Evolutionary conservation across 2,888 invertebrate genomes (phyloP).

Genomic region (Allolobophora icterica): DNA sequence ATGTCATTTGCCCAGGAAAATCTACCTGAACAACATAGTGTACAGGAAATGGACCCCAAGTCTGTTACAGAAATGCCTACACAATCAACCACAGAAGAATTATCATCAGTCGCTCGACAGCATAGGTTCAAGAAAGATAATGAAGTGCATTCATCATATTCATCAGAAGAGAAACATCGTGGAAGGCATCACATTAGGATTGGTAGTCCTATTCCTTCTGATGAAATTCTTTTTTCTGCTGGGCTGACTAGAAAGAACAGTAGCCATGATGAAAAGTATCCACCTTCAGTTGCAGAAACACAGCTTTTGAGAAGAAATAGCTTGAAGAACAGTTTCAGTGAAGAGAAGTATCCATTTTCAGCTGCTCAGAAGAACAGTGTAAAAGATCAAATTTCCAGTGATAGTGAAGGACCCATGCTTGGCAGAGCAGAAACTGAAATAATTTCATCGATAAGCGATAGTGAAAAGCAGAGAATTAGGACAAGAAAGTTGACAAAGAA

Average conservation of each 20-base stretch:
- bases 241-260: neutral
- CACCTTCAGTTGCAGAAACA: neutral
- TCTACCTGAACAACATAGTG: neutral
- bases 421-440: neutral
- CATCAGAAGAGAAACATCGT: neutral
- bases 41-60: neutral
- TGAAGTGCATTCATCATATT: neutral
- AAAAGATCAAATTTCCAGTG: conserved; percentile 1
- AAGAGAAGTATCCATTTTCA: neutral
- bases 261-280: conserved; percentile 12
- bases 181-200: neutral
- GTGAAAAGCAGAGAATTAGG: neutral
- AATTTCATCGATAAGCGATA: neutral
- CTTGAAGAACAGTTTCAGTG: conserved; percentile 12
- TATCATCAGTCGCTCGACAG: neutral
- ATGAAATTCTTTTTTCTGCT: neutral
- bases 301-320: conserved; percentile 1
- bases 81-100: neutral
- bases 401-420: neutral
- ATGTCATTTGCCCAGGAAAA: neutral
- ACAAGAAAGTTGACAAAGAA: neutral
- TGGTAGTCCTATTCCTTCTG: neutral
- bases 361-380: neutral
- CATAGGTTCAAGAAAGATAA: neutral
- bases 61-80: no score